A percentile compares a stretch with the other conserved stretches of the same genome.
These are phyloP conservation scores for Eristalis tenax DNA, from an alignment of 2,888 invertebrate genomes.

Conservation along the genomic window DNA sequence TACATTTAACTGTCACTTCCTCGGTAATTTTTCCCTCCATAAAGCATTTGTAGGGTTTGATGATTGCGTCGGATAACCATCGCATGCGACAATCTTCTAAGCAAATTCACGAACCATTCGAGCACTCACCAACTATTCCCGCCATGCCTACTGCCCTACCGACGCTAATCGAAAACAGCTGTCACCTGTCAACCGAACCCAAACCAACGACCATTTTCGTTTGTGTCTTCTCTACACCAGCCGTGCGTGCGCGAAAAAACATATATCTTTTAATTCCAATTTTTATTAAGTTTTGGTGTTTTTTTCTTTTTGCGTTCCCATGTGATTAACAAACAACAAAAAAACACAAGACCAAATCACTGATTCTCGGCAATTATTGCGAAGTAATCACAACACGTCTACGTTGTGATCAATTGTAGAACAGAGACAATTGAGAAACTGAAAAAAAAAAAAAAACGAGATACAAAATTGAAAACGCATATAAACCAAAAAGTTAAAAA, in stretches of 20 bases:
- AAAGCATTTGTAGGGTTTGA: neutral
- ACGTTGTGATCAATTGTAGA: slow-evolving; percentile 10
- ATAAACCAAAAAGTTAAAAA: slow-evolving; percentile 45
- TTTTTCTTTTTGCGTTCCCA: slow-evolving; percentile 35
- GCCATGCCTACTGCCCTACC: slow-evolving; percentile 4
- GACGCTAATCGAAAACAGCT: neutral
- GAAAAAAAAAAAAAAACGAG: neutral
- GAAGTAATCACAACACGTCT: slow-evolving; percentile 20
- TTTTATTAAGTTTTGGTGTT: slow-evolving; percentile 41
- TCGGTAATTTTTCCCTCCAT: neutral
- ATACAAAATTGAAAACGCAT: slow-evolving; percentile 32
- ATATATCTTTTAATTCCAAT: slow-evolving; percentile 31
- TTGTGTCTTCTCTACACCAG: slow-evolving; percentile 40
- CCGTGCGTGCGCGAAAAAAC: slow-evolving; percentile 52
- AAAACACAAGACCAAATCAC: slow-evolving; percentile 1
- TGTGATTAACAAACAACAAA: slow-evolving; percentile 17
- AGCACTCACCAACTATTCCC: neutral
- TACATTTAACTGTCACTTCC: neutral
- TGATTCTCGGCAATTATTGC: neutral
- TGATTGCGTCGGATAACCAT: neutral
- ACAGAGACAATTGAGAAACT: neutral
- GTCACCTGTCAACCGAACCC: slow-evolving; percentile 35
- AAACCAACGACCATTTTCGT: slow-evolving; percentile 59
- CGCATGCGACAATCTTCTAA: neutral
- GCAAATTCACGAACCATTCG: neutral